Evolutionary conservation across 2,888 invertebrate species (phyloP).

Genomic region (Zaprionus obscuricornis): DNA sequence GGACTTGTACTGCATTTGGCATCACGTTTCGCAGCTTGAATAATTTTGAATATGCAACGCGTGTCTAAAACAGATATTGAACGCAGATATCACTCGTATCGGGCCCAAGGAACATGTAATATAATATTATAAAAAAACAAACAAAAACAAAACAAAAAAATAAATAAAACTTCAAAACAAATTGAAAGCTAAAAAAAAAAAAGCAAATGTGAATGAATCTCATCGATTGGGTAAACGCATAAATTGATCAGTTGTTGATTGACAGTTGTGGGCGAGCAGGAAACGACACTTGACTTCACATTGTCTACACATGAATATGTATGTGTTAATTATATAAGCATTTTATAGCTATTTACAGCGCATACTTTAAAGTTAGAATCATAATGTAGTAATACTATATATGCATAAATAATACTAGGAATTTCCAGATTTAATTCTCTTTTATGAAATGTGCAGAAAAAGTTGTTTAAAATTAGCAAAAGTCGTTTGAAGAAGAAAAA

Average conservation of each 20-base stretch:
- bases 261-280: slow-evolving; percentile 71
- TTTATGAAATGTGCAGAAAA: no score
- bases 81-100: slow-evolving; percentile 45
- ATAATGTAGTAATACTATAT: no score
- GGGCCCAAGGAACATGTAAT: slow-evolving; percentile 50
- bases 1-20: slow-evolving; percentile 31
- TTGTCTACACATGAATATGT: no score
- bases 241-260: slow-evolving; percentile 61
- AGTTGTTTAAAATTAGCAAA: no score
- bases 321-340: slow-evolving; percentile 16
- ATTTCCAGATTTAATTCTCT: no score
- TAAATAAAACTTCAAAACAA: slow-evolving; percentile 34
- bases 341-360: background rate
- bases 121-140: background rate
- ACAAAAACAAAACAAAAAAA: slow-evolving; percentile 5
- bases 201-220: slow-evolving; percentile 4
- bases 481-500: no score
- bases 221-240: slow-evolving; percentile 67
- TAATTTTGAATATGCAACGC: slow-evolving; percentile 56
- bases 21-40: slow-evolving; percentile 58
- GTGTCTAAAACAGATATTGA: slow-evolving; percentile 66
- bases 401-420: no score
- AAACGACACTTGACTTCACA: slow-evolving; percentile 32
- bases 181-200: slow-evolving; percentile 37
- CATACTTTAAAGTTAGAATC: slow-evolving; percentile 7